These are phyloP conservation scores for Phyllotreta cruciferae DNA, from an alignment of 2,888 invertebrate genomes.

Conservation along the genomic window DNA sequence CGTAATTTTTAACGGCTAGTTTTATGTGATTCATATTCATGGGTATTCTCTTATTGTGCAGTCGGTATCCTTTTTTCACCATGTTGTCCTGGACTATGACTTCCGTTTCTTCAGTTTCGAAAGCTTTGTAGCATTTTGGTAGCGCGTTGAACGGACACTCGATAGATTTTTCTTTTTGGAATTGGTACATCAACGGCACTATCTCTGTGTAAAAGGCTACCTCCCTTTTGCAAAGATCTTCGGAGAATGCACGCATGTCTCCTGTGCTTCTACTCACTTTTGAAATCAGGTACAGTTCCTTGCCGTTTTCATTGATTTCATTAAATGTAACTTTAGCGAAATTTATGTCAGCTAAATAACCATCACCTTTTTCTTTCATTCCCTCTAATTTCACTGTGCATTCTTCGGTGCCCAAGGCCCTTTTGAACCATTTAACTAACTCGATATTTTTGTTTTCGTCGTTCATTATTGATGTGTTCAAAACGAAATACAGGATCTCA, in stretches of 20 bases:
- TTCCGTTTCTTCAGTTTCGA: constrained; percentile 24
- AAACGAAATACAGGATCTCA: no score
- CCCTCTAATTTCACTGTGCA: constrained; percentile 17
- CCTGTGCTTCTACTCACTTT: constrained; percentile 22
- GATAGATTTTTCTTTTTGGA: constrained; percentile 34
- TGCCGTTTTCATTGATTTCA: constrained; percentile 30
- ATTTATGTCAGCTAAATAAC: constrained; percentile 44
- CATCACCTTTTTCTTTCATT: constrained; percentile 43
- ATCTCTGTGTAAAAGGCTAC: constrained; percentile 41
- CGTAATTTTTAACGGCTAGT: constrained; percentile 33
- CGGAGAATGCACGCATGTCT: constrained; percentile 16
- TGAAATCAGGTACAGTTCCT: constrained; percentile 33
- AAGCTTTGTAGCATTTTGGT: constrained; percentile 38
- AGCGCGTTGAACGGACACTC: constrained; percentile 23
- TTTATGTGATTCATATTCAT: constrained; percentile 36
- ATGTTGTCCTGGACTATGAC: constrained; percentile 37
- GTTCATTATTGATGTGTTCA: no score
- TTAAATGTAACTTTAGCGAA: constrained; percentile 36
- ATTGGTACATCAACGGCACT: constrained; percentile 36
- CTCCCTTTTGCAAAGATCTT: constrained; percentile 40
- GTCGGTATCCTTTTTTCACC: constrained; percentile 32
- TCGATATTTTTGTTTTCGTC: background rate
- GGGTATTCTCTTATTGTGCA: constrained; percentile 27
- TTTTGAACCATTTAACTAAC: constrained; percentile 2
- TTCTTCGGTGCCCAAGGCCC: background rate